Percentiles rank a stretch among this genome's conserved stretches.
Evolutionary conservation across 1,140 invertebrate genomes (phyloP).

Genomic region (Apocrypta bakeri): DNA sequence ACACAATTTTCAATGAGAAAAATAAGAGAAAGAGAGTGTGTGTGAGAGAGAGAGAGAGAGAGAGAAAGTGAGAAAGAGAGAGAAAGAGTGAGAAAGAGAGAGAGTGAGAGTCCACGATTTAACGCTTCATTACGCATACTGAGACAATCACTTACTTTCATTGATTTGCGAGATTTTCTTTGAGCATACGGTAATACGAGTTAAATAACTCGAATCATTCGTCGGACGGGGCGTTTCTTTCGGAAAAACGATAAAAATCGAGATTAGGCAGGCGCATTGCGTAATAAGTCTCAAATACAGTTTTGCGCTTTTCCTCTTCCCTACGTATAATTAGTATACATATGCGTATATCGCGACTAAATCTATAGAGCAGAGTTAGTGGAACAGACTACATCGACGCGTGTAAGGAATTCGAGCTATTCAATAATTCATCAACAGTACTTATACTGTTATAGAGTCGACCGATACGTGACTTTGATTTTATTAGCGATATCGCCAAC

Average conservation of each 20-base stretch:
- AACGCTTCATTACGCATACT: neutral
- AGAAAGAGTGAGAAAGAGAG: too few relatives aligned
- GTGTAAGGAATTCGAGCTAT: conserved; percentile 23
- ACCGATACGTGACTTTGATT: conserved; percentile 45
- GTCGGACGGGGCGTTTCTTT: too few relatives aligned
- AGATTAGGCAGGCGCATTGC: conserved; percentile 55
- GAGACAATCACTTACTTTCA: too few relatives aligned
- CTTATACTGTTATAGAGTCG: neutral
- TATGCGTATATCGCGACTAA: neutral
- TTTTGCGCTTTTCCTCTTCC: too few relatives aligned
- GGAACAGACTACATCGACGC: neutral
- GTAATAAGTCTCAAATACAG: conserved; percentile 48
- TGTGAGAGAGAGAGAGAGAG: too few relatives aligned
- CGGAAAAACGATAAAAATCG: conserved; percentile 13
- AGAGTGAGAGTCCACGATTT: neutral
- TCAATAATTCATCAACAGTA: conserved; percentile 13
- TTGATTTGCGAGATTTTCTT: too few relatives aligned
- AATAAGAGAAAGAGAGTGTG: too few relatives aligned
- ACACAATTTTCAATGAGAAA: too few relatives aligned
- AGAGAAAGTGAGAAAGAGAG: too few relatives aligned
- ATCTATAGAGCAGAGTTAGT: neutral
- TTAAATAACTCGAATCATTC: too few relatives aligned
- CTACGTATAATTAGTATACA: too few relatives aligned
- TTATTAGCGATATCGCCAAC: conserved; percentile 33
- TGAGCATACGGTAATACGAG: too few relatives aligned